Base-by-base conservation (phyloP, 2,888 invertebrate species). In the Leptopilina syphax region DNA sequence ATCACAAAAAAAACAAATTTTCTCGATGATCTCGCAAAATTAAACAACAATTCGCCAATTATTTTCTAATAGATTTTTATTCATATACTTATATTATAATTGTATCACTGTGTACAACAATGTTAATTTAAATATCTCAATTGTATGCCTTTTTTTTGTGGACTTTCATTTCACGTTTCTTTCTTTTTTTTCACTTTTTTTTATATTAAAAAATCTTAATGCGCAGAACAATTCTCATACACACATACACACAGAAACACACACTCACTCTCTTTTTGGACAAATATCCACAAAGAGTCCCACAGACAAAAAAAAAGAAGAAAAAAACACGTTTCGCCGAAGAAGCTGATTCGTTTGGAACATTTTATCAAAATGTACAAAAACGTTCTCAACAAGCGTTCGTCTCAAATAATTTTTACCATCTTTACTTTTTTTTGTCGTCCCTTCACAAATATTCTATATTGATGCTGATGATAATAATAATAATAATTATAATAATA, bases 101-200 rank as follows among this genome's bases (percentile, higher is more conserved):
- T 91, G 91, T 92, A 92, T 92, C 92, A 91, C 92, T 92, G 91
- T 91, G 91, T 92, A 92, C 92, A 92, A 91, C 91, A 91, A 91
- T 91, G 90, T 91, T 90, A 87, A 90, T 90, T 91, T 90, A 90
- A 90, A 91, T 90, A 91, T 91, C 89, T 91, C 90, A 90, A 89
- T 90, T 86, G 88, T 90, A 90, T 90, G 88, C 83, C 84, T 85
- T 87, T 86, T 87, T 86, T 88, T 89, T 89, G 85, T 89, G 87
- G 88, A 90, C 90, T 90, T 91, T 90, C 90, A 90, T 86, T 84
- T 85, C 85, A 84, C 84, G 83, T 83, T 84, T 86, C 80, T 79
- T 82, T 82, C 78, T 57, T 79, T 78, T 24, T 18, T 81, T 84
- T 50, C 50, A 50, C 18, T 81, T 84, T 83, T 83, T 84, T 88